Evolutionary conservation across 2,797 vertebrate species (phyloP).

Genomic region (Chaenodraco wilsoni): DNA sequence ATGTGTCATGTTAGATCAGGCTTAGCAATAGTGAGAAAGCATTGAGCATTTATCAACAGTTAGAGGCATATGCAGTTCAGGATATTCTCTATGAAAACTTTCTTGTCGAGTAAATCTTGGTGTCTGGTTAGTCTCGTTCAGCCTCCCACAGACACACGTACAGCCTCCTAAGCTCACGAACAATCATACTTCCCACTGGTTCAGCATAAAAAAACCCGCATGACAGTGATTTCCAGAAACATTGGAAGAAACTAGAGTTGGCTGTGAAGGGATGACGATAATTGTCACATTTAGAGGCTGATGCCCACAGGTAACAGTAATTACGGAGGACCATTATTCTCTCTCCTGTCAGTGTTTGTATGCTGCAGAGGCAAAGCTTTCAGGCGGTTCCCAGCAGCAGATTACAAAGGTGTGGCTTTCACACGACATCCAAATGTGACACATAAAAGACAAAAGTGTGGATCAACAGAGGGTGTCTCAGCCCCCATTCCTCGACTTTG

Average conservation of each 20-base stretch:
- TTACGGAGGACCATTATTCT: slow-evolving; percentile 76
- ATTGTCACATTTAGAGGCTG: slow-evolving; percentile 83
- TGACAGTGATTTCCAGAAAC: slow-evolving; percentile 58
- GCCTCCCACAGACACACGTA: slow-evolving; percentile 34
- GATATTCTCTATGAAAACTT: slow-evolving; percentile 27
- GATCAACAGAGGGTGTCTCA: slow-evolving; percentile 95
- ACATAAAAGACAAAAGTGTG: slow-evolving; percentile 93
- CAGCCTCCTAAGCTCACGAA: slow-evolving; percentile 35
- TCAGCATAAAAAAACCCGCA: slow-evolving; percentile 58
- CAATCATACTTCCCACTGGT: slow-evolving; percentile 64
- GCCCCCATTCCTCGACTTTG: slow-evolving; percentile 92
- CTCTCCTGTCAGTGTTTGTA: slow-evolving; percentile 60
- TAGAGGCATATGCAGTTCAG: background rate
- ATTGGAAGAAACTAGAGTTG: slow-evolving; percentile 55
- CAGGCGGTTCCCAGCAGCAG: slow-evolving; percentile 81
- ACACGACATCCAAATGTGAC: slow-evolving; percentile 88
- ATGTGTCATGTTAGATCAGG: background rate
- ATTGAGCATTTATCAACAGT: background rate
- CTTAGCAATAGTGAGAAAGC: too few species aligned
- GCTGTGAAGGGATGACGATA: slow-evolving; percentile 66
- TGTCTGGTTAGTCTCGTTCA: slow-evolving; percentile 17
- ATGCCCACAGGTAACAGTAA: slow-evolving; percentile 84
- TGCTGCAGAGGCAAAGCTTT: slow-evolving; percentile 72
- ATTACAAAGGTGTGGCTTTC: slow-evolving; percentile 92
- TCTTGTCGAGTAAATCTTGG: slow-evolving; percentile 36